Conservation (phyloP, 2,113 vertebrate species). For the Castor canadensis region DNA sequence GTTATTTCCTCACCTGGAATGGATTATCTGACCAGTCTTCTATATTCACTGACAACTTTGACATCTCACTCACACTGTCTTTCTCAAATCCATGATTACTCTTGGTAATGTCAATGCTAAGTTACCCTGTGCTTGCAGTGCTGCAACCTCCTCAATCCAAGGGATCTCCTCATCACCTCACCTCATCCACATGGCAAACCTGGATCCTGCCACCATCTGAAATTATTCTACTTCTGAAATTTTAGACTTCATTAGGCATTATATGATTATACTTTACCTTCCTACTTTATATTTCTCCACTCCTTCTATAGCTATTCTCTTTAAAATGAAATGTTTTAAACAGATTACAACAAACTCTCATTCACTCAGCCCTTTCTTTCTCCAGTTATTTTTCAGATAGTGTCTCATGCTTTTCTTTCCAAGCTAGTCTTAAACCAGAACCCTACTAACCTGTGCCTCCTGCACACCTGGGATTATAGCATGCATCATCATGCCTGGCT, state of each 20-base stretch:
- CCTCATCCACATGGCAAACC: neutral
- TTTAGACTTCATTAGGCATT: constrained; percentile 6
- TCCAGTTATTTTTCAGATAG: too few species aligned
- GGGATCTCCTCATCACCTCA: neutral
- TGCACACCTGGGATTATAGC: too few species aligned
- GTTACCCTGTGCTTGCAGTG: neutral
- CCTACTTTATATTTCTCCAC: neutral
- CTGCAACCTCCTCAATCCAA: neutral
- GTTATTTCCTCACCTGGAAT: neutral
- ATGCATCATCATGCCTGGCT: too few species aligned
- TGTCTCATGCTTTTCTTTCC: too few species aligned
- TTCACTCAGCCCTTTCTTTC: too few species aligned
- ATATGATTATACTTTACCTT: neutral
- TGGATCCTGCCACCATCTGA: neutral
- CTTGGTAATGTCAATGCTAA: neutral
- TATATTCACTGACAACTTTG: neutral
- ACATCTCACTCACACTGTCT: neutral
- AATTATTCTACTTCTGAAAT: constrained; percentile 21
- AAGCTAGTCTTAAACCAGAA: too few species aligned
- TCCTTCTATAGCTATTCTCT: neutral
- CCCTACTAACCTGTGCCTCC: too few species aligned
- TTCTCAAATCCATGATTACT: neutral
- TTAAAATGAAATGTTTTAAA: constrained; percentile 38
- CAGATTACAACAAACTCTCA: neutral
- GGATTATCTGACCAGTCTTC: neutral